Conservation (phyloP, 2,888 invertebrate species). For the Cheilosia vulpina region DNA sequence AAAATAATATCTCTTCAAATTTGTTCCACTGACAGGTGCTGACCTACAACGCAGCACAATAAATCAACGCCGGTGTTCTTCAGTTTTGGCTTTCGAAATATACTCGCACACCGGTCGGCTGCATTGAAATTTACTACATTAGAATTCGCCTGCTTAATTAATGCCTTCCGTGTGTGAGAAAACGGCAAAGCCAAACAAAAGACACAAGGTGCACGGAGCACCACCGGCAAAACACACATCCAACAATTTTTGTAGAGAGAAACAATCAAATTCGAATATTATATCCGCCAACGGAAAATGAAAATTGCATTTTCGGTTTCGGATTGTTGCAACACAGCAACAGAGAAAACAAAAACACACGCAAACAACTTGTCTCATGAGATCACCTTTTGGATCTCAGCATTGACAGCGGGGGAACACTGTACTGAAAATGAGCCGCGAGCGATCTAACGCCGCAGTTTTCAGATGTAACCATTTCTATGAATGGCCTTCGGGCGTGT, state of each 20-base stretch:
- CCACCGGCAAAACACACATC: background rate
- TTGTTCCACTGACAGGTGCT: conserved; percentile 56
- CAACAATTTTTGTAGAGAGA: conserved; percentile 4
- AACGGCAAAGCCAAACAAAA: conserved; percentile 45
- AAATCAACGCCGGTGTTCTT: conserved; percentile 41
- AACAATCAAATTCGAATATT: conserved; percentile 55
- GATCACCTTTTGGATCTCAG: conserved; percentile 64
- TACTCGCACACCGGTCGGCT: background rate
- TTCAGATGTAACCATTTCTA: conserved; percentile 55
- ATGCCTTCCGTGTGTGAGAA: conserved; percentile 68
- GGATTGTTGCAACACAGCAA: conserved; percentile 59
- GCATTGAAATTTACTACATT: conserved; percentile 37
- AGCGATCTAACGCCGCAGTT: conserved; percentile 16
- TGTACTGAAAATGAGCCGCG: conserved; percentile 9
- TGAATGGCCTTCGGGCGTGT: conserved; percentile 73
- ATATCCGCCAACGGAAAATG: conserved; percentile 50
- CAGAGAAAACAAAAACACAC: conserved; percentile 15
- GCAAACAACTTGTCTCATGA: conserved; percentile 58
- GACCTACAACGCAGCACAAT: conserved; percentile 24
- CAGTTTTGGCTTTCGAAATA: conserved; percentile 47
- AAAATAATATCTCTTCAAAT: conserved; percentile 18
- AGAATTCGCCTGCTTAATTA: conserved; percentile 59
- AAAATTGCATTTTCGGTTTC: conserved; percentile 69
- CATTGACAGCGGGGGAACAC: conserved; percentile 17
- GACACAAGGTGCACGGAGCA: conserved; percentile 43